These are phyloP conservation scores for Alethe castanea DNA, from an alignment of 2,113 vertebrate genomes.

Conservation along the genomic window DNA sequence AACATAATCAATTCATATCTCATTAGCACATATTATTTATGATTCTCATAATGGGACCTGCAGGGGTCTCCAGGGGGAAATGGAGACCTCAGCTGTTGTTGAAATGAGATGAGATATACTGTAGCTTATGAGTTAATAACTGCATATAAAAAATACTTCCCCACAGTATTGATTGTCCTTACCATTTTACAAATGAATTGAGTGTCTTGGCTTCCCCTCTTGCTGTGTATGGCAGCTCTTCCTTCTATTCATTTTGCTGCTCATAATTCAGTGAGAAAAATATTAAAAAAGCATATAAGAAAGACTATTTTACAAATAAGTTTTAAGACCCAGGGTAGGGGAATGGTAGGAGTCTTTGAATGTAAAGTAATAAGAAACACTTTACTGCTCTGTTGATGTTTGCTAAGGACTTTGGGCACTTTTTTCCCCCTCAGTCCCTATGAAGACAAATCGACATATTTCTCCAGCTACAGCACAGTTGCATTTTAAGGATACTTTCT, in stretches of 20 bases:
- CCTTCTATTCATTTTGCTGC: conserved; percentile 44
- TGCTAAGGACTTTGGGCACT: conserved; percentile 33
- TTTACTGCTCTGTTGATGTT: conserved; percentile 37
- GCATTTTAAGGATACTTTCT: conserved; percentile 72
- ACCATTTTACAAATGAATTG: conserved; percentile 80
- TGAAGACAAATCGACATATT: conserved; percentile 80
- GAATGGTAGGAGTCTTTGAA: not conserved
- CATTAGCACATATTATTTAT: conserved; percentile 98
- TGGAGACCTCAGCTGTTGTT: conserved; percentile 90
- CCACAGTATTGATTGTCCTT: conserved; percentile 86
- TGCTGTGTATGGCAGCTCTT: conserved; percentile 45
- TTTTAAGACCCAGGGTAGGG: not conserved
- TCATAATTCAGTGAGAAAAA: conserved; percentile 46
- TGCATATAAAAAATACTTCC: conserved; percentile 95
- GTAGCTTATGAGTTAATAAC: conserved; percentile 99
- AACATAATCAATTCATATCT: conserved; percentile 97
- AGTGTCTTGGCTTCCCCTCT: conserved; percentile 65
- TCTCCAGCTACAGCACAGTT: conserved; percentile 68
- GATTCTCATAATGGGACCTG: conserved; percentile 90
- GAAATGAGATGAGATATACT: conserved; percentile 97
- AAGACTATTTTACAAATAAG: conserved; percentile 20
- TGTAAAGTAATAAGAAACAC: conserved; percentile 43
- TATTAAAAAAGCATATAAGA: not conserved
- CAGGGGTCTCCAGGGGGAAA: conserved; percentile 77
- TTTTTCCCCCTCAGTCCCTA: conserved; percentile 32